Evolutionary conservation across 2,888 invertebrate genomes (phyloP).

Genomic region (Gymnosoma rotundatum): DNA sequence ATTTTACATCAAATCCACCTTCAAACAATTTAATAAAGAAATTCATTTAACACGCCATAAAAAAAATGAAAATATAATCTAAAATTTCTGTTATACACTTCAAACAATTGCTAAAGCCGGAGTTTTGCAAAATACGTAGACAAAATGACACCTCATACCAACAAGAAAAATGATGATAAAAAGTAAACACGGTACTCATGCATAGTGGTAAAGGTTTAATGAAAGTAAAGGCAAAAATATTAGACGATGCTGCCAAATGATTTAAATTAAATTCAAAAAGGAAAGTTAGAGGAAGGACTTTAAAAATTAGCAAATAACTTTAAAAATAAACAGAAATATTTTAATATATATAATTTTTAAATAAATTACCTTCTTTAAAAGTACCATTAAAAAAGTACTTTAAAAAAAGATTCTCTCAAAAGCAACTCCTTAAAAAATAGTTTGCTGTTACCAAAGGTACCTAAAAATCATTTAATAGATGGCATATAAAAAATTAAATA

Average conservation of each 20-base stretch:
- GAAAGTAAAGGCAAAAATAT: neutral
- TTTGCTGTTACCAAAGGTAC: no score
- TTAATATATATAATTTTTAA: no score
- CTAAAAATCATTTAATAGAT: no score
- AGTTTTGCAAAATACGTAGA: constrained; percentile 16
- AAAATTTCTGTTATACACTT: constrained; percentile 39
- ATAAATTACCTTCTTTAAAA: no score
- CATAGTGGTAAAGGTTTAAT: constrained; percentile 4
- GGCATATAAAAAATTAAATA: no score
- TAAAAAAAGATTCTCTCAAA: neutral
- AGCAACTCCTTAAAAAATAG: no score
- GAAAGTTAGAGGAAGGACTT: no score
- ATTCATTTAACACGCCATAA: constrained; percentile 26
- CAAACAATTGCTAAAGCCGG: constrained; percentile 28
- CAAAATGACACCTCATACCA: constrained; percentile 57
- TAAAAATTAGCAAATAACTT: no score
- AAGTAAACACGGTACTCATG: neutral
- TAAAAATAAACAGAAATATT: no score
- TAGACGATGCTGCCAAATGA: constrained; percentile 2
- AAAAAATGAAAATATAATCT: constrained; percentile 30
- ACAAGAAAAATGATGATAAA: constrained; percentile 8
- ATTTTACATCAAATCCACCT: constrained; percentile 20
- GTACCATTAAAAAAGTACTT: neutral
- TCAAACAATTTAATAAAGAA: constrained; percentile 41
- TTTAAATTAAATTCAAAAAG: no score